Conservation (phyloP, 1,140 invertebrate species). For the Drosophila novamexicana region DNA sequence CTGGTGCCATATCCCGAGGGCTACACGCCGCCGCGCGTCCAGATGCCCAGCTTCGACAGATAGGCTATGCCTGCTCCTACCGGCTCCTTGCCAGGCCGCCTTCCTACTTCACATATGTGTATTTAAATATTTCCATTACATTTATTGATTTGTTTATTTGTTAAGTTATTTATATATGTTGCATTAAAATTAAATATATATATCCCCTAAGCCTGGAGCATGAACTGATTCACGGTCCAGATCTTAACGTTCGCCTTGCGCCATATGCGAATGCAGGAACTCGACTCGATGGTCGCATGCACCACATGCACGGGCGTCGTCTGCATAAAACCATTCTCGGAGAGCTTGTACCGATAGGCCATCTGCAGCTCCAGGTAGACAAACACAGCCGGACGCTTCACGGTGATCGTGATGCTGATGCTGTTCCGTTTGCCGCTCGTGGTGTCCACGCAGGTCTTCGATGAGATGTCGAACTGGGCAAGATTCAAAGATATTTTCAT, state of each 20-base stretch:
- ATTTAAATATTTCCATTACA: conserved; percentile 44
- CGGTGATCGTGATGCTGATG: conserved; percentile 64
- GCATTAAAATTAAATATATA: conserved; percentile 58
- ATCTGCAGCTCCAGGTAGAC: conserved; percentile 81
- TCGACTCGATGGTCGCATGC: conserved; percentile 55
- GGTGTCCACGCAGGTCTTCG: conserved; percentile 46
- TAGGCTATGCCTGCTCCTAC: conserved; percentile 44
- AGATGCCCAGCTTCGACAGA: conserved; percentile 81
- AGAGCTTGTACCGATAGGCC: conserved; percentile 68
- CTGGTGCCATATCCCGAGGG: conserved; percentile 89
- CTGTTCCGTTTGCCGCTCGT: conserved; percentile 85
- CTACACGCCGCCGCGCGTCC: conserved; percentile 87
- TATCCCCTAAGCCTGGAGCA: conserved; percentile 39
- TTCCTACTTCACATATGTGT: not conserved
- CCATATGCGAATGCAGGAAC: conserved; percentile 50
- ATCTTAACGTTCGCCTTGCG: conserved; percentile 67
- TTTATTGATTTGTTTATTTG: conserved; percentile 72
- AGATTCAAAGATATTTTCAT: too few relatives aligned
- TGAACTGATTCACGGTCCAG: conserved; percentile 75
- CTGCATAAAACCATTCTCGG: conserved; percentile 84
- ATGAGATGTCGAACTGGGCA: conserved; percentile 58
- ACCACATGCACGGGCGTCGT: conserved; percentile 64
- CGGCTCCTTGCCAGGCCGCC: too few relatives aligned
- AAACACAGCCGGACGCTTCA: conserved; percentile 73
- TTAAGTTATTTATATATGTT: conserved; percentile 74